Base-by-base conservation (phyloP, 2,888 invertebrate genomes). In the Pteria penguin region DNA sequence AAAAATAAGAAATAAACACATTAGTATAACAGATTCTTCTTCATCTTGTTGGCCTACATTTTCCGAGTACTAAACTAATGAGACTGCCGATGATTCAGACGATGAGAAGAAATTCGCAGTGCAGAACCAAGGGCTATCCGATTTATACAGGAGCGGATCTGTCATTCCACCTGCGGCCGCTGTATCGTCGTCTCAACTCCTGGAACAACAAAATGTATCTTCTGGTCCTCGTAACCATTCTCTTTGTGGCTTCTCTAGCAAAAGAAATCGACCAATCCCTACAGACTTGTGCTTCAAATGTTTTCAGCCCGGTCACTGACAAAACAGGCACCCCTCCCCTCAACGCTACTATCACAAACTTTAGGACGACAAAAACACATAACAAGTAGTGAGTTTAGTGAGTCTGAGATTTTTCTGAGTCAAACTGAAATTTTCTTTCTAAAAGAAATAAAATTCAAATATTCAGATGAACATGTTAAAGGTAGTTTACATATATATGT, bases 401-500 rank as follows among this genome's bases (percentile, higher is more conserved):
- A 61, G n/a, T 8, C 22, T 18, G 11, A 14, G 11, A 31, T 61
- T 61, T 22, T 61, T 61, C 61, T 32, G 4, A n/a, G 33, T 22
- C 31, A 32, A 32, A 33, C 31, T 18, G 31, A 31, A 0, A 22
- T 61, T 61, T 31, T 32, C 33, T n/a, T 61, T 32, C 22, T 61
- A 8, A 24, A 61, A 22, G 33, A 61, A 14, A 24, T 57, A 68
- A 67, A 45, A n/a, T n/a, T n/a, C n/a, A n/a, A n/a, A n/a, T n/a
- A n/a, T n/a, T n/a, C n/a, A 24, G 24, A n/a, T 52, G 31, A 54
- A 54, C 54, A 31, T 22, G 52, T 66, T 29, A 67, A 67, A 31
- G 55, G 55, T 54, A 67, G 54, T 31, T 67, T 67, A n/a, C 32
- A 18, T 55, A 29, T 32, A 57, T 57, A 57, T 45, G 57, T 67